phyloP scores from a whole-genome alignment of 1,140 invertebrate species.

The Zaprionus davidi region DNA sequence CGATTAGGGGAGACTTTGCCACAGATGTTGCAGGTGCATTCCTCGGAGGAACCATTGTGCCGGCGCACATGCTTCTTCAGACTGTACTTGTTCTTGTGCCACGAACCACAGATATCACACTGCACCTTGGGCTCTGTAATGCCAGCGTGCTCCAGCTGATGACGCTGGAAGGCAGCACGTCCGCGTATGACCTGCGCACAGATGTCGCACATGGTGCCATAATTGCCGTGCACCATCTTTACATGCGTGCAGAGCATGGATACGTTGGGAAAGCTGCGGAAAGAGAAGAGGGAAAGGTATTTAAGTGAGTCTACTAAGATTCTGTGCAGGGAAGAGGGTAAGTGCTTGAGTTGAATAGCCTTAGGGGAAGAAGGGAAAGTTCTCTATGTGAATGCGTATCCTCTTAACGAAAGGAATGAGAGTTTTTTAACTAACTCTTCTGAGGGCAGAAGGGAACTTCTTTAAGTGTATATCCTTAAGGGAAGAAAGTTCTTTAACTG shows the following conservation, averaged over 20 bases:
- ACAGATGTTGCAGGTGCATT: conserved; percentile 69
- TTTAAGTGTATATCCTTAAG: too few relatives aligned
- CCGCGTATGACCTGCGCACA: conserved; percentile 79
- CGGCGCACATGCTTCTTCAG: conserved; percentile 74
- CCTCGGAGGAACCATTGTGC: conserved; percentile 58
- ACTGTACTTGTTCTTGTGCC: conserved; percentile 81
- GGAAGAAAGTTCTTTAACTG: background rate
- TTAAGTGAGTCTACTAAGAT: background rate
- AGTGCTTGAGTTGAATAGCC: too few relatives aligned
- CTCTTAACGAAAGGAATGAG: too few relatives aligned
- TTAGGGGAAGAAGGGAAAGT: too few relatives aligned
- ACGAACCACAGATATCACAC: conserved; percentile 78
- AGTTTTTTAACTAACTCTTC: too few relatives aligned
- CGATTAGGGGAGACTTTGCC: conserved; percentile 78
- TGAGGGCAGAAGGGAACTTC: too few relatives aligned
- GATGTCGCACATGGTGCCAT: conserved; percentile 79
- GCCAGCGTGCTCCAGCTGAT: conserved; percentile 74
- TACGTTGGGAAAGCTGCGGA: conserved; percentile 60
- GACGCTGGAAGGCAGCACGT: conserved; percentile 66
- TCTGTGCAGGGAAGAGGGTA: background rate
- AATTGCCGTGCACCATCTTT: conserved; percentile 66
- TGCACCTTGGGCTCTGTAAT: conserved; percentile 75
- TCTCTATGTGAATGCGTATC: too few relatives aligned
- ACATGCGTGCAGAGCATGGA: conserved; percentile 63
- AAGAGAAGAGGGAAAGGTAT: background rate